A percentile compares a stretch with the other conserved stretches of the same genome.
Conservation (phyloP, 37 sponge, comb jelly and placozoan species). For the Halisarca cf. caerulea region DNA sequence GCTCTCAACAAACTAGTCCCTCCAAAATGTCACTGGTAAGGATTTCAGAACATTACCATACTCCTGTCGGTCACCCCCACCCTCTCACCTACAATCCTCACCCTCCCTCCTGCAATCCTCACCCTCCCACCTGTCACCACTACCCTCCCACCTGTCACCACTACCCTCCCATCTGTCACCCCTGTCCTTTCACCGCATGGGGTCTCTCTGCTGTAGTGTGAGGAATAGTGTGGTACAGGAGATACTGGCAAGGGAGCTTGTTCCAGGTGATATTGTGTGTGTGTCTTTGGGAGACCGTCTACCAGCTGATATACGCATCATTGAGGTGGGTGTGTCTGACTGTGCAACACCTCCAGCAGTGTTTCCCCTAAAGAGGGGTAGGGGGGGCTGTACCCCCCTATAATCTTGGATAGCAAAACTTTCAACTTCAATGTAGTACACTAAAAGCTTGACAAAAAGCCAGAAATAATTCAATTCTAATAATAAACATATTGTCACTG, state of each 20-base stretch:
- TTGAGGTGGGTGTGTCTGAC: constrained; percentile 70
- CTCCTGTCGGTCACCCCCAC: neutral
- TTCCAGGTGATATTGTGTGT: constrained; percentile 92
- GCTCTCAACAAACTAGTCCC: constrained; percentile 92
- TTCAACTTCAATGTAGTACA: too few species aligned
- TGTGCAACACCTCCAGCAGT: too few species aligned
- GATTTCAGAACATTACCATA: too few species aligned
- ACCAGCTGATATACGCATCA: constrained; percentile 92
- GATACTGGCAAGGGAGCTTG: constrained; percentile 85
- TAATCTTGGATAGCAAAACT: too few species aligned
- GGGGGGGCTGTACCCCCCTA: too few species aligned
- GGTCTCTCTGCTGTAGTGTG: constrained; percentile 49
- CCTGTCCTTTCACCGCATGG: neutral
- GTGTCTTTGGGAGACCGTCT: constrained; percentile 91
- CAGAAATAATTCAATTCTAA: too few species aligned
- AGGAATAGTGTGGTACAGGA: constrained; percentile 81
- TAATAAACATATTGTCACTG: too few species aligned
- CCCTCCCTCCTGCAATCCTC: neutral
- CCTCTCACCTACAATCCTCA: neutral
- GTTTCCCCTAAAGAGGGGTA: too few species aligned
- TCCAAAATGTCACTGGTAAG: constrained; percentile 96
- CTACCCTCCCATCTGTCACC: neutral
- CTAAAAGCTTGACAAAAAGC: too few species aligned
- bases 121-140: neutral
- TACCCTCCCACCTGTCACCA: neutral